A percentile compares a stretch with the other conserved stretches of the same genome.
phyloP scores from a whole-genome alignment of 2,113 vertebrate genomes.

The Thunnus thynnus region DNA sequence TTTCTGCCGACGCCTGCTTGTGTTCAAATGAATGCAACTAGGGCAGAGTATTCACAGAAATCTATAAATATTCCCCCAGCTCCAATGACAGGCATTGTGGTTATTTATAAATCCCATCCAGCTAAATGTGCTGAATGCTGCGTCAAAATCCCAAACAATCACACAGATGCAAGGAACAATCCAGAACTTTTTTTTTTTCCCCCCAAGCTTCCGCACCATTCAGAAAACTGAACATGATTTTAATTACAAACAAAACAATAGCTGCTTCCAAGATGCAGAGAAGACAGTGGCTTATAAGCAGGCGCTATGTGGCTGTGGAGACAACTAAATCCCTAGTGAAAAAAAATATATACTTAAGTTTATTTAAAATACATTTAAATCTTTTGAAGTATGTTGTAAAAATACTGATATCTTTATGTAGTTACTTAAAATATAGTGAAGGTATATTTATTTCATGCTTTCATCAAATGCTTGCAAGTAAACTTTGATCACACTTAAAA shows the following conservation, averaged over 20 bases:
- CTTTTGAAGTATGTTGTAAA: too few species aligned
- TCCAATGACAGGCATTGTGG: conserved; percentile 58
- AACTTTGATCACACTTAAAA: too few species aligned
- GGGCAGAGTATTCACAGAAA: conserved; percentile 55
- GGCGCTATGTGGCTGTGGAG: conserved; percentile 1
- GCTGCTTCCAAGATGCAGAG: conserved; percentile 20
- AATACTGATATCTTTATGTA: too few species aligned
- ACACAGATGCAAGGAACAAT: conserved; percentile 51
- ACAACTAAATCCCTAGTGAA: conserved; percentile 16
- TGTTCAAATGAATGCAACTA: conserved; percentile 57
- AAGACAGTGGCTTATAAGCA: conserved; percentile 37
- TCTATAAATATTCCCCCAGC: conserved; percentile 66
- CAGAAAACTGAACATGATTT: conserved; percentile 61
- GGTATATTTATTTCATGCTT: too few species aligned
- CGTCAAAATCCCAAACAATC: conserved; percentile 65
- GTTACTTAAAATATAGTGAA: too few species aligned
- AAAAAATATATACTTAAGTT: too few species aligned
- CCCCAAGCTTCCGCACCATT: background rate
- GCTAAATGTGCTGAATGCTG: conserved; percentile 55
- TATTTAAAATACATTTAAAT: too few species aligned
- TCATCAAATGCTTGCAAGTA: too few species aligned
- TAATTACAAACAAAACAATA: conserved; percentile 70
- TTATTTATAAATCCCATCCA: conserved; percentile 67
- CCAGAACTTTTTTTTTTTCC: conserved; percentile 9
- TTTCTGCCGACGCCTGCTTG: conserved; percentile 21